Evolutionary conservation across 2,888 invertebrate species (phyloP), one percentile per base, ranked within the genome.

Genomic region (Drosophila demipolita): DNA sequence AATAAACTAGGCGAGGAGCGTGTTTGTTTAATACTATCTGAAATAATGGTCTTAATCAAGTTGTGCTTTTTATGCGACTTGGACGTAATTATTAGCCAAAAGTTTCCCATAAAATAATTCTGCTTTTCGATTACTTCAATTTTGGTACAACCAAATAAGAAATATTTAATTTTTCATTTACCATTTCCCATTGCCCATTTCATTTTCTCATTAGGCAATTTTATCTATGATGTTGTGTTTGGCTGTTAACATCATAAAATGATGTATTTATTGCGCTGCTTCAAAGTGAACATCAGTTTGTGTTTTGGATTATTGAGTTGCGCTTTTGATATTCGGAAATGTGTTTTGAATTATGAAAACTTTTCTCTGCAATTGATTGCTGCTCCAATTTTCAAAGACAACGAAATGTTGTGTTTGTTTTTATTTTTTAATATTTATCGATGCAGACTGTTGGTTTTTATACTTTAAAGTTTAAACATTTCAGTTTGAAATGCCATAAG

Each of bases 31-130:
- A 35, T 57, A 54, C 29, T n/a, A 29, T 8, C 45, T 23, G 32
- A 42, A 49, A 45, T 62, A 38, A 62, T 55, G 36, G 45, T 32
- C 45, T 33, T 53, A 66, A 48, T 66, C 55, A 66, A 66, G 48
- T 23, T 53, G 29, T 29, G 32, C 12, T 12, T 33, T 62, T 68
- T 33, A 53, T 68, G 68, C n/a, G 29, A 9, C 6, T 32, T 49
- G 3, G 17, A 35, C 32, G 53, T 53, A 26, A 45, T 53, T 53
- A 54, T 45, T 53, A 45, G 15, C 35, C 2, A 32, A 23, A 45
- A n/a, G n/a, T 68, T 48, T 23, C 5, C 6, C 38, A 49, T 32
- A 4, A 23, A 23, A 32, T 29, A 53, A 36, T 20, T 1, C 23
- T 15, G 20, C 23, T 32, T 5, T 32, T 36, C 17, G 33, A 36